A percentile compares a stretch with the other conserved stretches of the same genome.
These are phyloP conservation scores for Andrena minutula DNA, from an alignment of 2,888 invertebrate genomes.

Conservation along the genomic window DNA sequence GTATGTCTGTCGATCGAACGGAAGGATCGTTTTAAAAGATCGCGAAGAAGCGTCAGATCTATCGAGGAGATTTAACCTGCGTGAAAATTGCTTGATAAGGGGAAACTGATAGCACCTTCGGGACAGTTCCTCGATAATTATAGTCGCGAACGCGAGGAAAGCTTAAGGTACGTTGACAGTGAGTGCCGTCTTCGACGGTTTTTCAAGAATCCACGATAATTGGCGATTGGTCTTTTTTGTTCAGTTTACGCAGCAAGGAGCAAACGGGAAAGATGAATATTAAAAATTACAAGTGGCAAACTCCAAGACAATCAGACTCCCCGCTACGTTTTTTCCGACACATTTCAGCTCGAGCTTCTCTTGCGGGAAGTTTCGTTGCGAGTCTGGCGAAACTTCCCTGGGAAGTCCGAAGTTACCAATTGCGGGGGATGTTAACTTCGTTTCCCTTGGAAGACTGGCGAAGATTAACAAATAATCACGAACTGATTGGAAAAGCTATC, in stretches of 20 bases:
- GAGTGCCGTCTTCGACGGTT: conserved; percentile 37
- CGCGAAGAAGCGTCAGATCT: conserved; percentile 49
- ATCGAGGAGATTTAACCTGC: conserved; percentile 54
- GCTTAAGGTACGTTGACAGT: conserved; percentile 66
- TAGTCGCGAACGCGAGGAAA: conserved; percentile 53
- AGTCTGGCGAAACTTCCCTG: background rate
- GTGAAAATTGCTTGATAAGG: conserved; percentile 69
- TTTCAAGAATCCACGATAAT: conserved; percentile 45
- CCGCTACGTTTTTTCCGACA: background rate
- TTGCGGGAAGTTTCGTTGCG: background rate
- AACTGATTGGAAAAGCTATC: background rate
- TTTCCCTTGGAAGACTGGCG: background rate
- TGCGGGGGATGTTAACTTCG: background rate
- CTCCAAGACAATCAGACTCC: background rate
- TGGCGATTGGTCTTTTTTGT: background rate
- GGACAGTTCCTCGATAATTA: conserved; percentile 67
- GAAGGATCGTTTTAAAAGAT: conserved; percentile 48
- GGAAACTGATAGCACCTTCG: conserved; percentile 67
- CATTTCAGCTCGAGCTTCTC: background rate
- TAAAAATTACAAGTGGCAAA: background rate
- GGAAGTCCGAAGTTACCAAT: conserved; percentile 4
- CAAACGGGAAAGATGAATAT: background rate
- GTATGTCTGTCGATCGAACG: conserved; percentile 3
- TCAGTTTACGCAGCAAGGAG: background rate
- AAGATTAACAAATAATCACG: background rate